Percentiles rank a stretch among this genome's conserved stretches.
Conservation (phyloP, 2,113 vertebrate genomes). For the Nothocercus nigrocapillus region DNA sequence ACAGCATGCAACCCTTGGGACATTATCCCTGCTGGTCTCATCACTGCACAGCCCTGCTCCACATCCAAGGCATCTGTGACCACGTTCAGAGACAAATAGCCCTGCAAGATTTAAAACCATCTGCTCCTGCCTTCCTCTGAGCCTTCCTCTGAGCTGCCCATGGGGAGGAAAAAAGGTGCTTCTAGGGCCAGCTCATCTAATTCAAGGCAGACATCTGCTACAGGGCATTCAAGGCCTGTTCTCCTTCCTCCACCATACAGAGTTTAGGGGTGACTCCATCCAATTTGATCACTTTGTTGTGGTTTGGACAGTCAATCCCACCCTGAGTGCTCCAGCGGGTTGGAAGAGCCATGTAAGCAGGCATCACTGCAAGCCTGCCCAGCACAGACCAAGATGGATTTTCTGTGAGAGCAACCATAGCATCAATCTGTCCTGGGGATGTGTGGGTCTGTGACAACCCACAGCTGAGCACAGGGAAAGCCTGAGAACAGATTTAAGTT, state of each 20-base stretch:
- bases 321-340: background rate
- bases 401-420: background rate
- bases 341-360: background rate
- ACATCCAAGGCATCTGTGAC: background rate
- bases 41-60: background rate
- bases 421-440: background rate
- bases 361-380: background rate
- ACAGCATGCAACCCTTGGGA: background rate
- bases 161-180: background rate
- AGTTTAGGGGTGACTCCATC: background rate
- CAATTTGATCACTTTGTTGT: background rate
- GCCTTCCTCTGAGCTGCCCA: background rate
- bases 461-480: background rate
- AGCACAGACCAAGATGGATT: background rate
- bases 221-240: background rate
- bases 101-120: rapidly evolving
- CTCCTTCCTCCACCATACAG: background rate
- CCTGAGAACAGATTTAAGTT: background rate
- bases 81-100: background rate
- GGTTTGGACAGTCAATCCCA: background rate
- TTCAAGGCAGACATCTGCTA: background rate
- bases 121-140: background rate
- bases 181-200: background rate
- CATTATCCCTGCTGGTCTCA: background rate
- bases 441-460: background rate